Conservation (phyloP, 1,140 invertebrate species). For the Diachasma alloeum region DNA sequence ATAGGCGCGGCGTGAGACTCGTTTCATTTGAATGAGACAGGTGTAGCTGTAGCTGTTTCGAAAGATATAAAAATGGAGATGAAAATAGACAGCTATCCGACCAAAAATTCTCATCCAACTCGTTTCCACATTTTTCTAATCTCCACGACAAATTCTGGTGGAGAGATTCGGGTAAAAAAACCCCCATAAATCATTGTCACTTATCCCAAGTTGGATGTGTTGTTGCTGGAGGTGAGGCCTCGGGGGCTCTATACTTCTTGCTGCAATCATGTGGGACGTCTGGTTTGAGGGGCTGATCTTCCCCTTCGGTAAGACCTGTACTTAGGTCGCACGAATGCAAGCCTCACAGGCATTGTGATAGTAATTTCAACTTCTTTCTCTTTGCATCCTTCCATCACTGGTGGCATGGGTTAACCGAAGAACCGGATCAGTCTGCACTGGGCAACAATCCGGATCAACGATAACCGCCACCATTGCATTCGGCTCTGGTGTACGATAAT, state of each 20-base stretch:
- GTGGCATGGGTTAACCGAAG: constrained; percentile 32
- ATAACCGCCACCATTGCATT: constrained; percentile 33
- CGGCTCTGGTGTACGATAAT: not conserved
- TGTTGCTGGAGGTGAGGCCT: not conserved
- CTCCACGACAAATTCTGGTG: not conserved
- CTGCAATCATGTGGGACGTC: constrained; percentile 1
- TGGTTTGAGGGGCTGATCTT: not conserved
- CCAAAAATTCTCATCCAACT: not conserved
- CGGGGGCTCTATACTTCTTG: not conserved
- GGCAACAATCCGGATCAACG: constrained; percentile 51
- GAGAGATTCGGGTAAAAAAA: not conserved
- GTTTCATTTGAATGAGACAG: not conserved
- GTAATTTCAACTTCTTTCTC: constrained; percentile 23
- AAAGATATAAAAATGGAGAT: not conserved
- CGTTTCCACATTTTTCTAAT: not conserved
- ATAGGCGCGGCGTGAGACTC: not conserved
- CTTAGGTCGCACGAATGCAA: constrained; percentile 2
- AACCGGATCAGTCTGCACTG: constrained; percentile 53
- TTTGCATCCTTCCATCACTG: not conserved
- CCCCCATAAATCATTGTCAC: constrained; percentile 1
- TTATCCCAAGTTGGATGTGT: not conserved
- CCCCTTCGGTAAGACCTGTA: not conserved
- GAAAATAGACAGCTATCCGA: not conserved
- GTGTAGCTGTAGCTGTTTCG: not conserved
- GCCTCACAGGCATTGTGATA: constrained; percentile 19